Evolutionary conservation across 1,140 invertebrate genomes (phyloP).

Genomic region (Octopus bimaculoides): DNA sequence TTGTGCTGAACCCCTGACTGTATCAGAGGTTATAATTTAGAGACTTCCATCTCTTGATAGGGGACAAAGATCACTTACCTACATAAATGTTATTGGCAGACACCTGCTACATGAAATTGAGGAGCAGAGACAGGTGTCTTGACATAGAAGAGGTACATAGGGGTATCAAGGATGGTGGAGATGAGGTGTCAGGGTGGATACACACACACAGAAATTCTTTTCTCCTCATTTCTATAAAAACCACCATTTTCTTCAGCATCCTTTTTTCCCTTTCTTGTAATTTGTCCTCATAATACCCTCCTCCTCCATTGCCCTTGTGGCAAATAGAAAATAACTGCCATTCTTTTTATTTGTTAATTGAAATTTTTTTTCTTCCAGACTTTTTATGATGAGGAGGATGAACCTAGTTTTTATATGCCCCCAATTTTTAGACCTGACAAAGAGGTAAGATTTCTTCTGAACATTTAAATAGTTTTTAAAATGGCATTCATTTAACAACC

Average conservation of each 20-base stretch:
- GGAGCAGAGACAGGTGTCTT: too few species aligned
- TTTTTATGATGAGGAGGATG: constrained; percentile 39
- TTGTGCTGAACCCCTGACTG: too few species aligned
- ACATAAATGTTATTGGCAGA: too few species aligned
- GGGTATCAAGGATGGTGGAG: too few species aligned
- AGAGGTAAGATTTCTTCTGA: constrained; percentile 4
- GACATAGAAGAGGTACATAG: too few species aligned
- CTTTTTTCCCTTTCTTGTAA: not conserved
- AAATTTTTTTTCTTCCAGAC: constrained; percentile 26
- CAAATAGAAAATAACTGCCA: not conserved
- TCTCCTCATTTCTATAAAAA: not conserved
- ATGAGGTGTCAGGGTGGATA: too few species aligned
- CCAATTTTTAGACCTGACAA: constrained; percentile 5
- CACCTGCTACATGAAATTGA: too few species aligned
- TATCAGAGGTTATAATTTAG: too few species aligned
- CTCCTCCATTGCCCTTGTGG: not conserved
- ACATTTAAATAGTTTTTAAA: constrained; percentile 1
- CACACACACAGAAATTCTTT: not conserved
- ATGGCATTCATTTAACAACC: not conserved
- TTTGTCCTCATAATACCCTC: not conserved
- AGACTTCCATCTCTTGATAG: too few species aligned
- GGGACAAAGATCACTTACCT: too few species aligned
- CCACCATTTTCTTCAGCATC: not conserved
- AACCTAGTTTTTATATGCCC: constrained; percentile 35
- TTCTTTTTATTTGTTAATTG: not conserved